A percentile compares a stretch with the other conserved stretches of the same genome.
phyloP scores from a whole-genome alignment of 2,797 vertebrate species.

The Pangasius sanitwongsei region DNA sequence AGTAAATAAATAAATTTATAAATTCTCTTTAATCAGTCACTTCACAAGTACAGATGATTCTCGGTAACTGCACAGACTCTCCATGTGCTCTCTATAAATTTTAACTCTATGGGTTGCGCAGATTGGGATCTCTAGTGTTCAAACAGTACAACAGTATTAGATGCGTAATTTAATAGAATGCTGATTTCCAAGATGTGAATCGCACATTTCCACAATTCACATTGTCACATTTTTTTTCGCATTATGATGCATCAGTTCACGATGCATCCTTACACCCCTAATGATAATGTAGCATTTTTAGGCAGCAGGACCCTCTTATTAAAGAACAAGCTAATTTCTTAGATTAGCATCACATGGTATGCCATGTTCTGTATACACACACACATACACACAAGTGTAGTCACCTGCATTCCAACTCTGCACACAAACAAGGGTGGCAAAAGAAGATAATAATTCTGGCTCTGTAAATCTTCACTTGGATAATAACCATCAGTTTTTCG shows the following conservation, averaged over 20 bases:
- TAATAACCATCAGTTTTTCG: neutral
- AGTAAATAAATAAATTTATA: neutral
- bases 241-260: neutral
- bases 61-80: neutral
- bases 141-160: neutral
- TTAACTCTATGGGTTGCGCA: neutral
- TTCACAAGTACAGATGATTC: neutral
- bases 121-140: neutral
- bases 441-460: neutral
- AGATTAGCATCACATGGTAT: slow-evolving; percentile 56
- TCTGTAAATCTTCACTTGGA: neutral
- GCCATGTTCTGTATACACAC: neutral
- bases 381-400: neutral
- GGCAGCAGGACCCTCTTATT: neutral
- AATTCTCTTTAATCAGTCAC: neutral
- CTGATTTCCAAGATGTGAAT: neutral
- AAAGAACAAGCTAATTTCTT: slow-evolving; percentile 14
- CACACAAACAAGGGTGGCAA: neutral
- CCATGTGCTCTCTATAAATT: neutral
- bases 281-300: neutral
- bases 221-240: neutral
- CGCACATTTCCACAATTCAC: neutral
- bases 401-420: neutral
- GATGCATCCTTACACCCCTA: neutral
- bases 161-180: neutral